A percentile compares a stretch with the other conserved stretches of the same genome.
Evolutionary conservation across 2,113 vertebrate species (phyloP).

Genomic region (Pyxicephalus adspersus): DNA sequence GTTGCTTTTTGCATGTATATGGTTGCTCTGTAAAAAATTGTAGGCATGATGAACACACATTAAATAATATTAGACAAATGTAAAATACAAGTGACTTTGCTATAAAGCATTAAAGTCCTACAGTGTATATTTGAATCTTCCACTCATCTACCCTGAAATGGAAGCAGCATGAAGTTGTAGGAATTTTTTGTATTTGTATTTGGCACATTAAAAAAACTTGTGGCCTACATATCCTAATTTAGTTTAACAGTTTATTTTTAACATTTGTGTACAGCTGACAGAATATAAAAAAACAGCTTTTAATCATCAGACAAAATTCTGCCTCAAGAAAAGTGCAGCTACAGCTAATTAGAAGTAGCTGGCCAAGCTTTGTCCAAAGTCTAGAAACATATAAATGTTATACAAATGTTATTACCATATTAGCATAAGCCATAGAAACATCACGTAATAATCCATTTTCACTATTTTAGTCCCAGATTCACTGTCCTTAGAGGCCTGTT

Average conservation of each 20-base stretch:
- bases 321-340: background rate
- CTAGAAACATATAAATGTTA: conserved; percentile 14
- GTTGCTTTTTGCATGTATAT: too few species aligned
- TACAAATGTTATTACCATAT: conserved; percentile 34
- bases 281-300: background rate
- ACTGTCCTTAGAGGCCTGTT: conserved; percentile 37
- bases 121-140: too few species aligned
- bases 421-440: conserved; percentile 17
- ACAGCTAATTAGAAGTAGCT: background rate
- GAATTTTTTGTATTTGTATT: background rate
- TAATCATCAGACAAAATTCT: background rate
- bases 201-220: background rate
- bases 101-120: too few species aligned
- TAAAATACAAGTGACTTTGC: too few species aligned
- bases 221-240: background rate
- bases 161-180: background rate
- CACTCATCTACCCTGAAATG: too few species aligned
- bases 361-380: background rate
- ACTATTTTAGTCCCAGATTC: conserved; percentile 38
- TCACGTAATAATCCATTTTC: conserved; percentile 41
- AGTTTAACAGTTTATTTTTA: background rate
- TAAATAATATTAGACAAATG: too few species aligned
- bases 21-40: too few species aligned
- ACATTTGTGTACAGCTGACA: background rate
- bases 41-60: too few species aligned